Evolutionary conservation across 2,797 vertebrate genomes (phyloP), one percentile per base, ranked within the genome.

Genomic region (Anolis apletophallus): DNA sequence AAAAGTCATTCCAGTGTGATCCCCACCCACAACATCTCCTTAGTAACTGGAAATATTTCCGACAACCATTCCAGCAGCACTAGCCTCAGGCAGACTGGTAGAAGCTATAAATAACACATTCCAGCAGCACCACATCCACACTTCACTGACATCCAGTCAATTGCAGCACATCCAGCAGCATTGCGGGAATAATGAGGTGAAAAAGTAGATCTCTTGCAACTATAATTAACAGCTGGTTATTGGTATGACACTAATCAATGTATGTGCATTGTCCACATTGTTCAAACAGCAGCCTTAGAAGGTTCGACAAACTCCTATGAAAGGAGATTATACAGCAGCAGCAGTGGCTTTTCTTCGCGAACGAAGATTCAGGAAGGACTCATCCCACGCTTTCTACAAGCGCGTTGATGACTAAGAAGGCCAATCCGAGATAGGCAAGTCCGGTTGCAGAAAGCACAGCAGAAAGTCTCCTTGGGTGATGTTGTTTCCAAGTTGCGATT

Each of bases 21-120:
- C 40, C 86, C 0, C n/a, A 21, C 36, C 87, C 0, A 8, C 29
- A 16, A 21, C 34, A 19, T 83, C 80, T 79, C 83, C 90, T 85
- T 91, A 90, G 90, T 71, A 93, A 94, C 93, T 67, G 89, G 84
- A 93, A 93, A 84, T 88, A 94, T 29, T 55, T 75, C 76, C 59
- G 92, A 73, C 81, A 95, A 81, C 90, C 87, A 85, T 93, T 83
- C 90, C 89, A 87, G 93, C 91, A 74, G 88, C 61, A 36, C 91
- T 94, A 90, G 92, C 92, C 93, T 91, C 89, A 88, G 92, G 94
- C 94, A 94, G 94, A 91, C 80, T 14, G 87, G 92, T 89, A 92
- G 11, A 23, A 81, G 89, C 96, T 96, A 97, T 95, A 96, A 97
- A 97, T 96, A 97, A 95, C 8, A 90, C 87, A 87, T 85, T 92